Evolutionary conservation across 2,797 vertebrate species (phyloP).

Genomic region (Pachyuromys duprasi): DNA sequence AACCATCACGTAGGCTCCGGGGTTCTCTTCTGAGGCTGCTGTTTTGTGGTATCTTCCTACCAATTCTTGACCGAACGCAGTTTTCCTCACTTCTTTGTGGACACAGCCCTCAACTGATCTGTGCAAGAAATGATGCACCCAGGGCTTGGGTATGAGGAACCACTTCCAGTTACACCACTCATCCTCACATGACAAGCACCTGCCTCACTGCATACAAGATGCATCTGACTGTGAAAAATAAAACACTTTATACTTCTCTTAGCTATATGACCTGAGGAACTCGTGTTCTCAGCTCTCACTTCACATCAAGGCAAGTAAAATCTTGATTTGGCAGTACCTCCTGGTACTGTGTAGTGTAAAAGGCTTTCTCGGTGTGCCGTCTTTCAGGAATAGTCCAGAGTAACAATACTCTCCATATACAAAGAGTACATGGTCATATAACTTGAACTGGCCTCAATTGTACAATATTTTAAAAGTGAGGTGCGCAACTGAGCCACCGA

Average conservation of each 20-base stretch:
- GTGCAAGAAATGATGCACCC: neutral
- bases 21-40: neutral
- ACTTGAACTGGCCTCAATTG: neutral
- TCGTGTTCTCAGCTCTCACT: neutral
- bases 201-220: neutral
- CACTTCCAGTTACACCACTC: neutral
- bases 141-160: neutral
- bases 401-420: neutral
- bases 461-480: neutral
- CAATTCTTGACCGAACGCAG: neutral
- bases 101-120: neutral
- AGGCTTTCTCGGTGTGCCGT: neutral
- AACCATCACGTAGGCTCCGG: neutral
- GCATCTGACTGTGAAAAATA: neutral
- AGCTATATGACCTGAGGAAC: neutral
- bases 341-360: neutral
- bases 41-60: neutral
- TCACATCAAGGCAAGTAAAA: neutral
- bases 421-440: neutral
- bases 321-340: neutral
- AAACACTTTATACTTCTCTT: neutral
- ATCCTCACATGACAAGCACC: neutral
- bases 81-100: neutral
- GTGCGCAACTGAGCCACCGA: neutral
- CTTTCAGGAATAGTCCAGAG: constrained; percentile 4